These are phyloP conservation scores for Lota lota DNA, from an alignment of 2,113 vertebrate genomes.

Conservation along the genomic window DNA sequence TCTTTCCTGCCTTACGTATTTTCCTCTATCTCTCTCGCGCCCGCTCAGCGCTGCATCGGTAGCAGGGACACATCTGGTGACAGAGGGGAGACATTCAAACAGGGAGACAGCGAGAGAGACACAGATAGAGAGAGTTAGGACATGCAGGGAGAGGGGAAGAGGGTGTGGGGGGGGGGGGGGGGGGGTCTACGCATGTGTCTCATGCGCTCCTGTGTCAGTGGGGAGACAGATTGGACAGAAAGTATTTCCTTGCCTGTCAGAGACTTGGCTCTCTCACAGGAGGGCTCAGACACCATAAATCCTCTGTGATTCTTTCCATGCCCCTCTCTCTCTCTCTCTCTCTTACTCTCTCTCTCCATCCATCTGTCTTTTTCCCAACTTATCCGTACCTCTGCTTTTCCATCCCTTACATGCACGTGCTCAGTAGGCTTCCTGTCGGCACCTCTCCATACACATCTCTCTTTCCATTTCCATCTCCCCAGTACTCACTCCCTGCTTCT, in stretches of 20 bases:
- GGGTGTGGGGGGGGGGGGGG: slow-evolving; percentile 1
- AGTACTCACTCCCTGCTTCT: too few relatives aligned
- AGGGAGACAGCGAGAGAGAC: slow-evolving; percentile 6
- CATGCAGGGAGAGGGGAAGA: slow-evolving; percentile 9
- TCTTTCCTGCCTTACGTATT: slow-evolving; percentile 24
- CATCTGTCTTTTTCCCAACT: background rate
- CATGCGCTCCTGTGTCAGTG: slow-evolving; percentile 43
- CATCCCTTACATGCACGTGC: background rate
- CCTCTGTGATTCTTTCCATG: slow-evolving; percentile 63
- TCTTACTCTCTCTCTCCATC: slow-evolving; percentile 9
- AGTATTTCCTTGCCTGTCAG: slow-evolving; percentile 62
- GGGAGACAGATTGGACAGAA: slow-evolving; percentile 55
- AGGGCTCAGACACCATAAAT: slow-evolving; percentile 66
- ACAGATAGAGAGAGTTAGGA: slow-evolving; percentile 24
- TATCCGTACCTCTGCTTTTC: background rate
- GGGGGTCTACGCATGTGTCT: slow-evolving; percentile 41
- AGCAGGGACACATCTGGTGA: slow-evolving; percentile 47
- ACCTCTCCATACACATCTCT: background rate
- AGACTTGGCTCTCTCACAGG: slow-evolving; percentile 60
- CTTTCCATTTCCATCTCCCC: background rate
- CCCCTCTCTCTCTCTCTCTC: slow-evolving; percentile 12
- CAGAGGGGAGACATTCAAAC: background rate
- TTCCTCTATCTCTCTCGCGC: background rate
- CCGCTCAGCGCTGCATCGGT: slow-evolving; percentile 58
- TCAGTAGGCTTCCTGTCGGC: too few relatives aligned